Percentiles rank a stretch among this genome's conserved stretches.
Conservation (phyloP, 1,140 invertebrate species). For the Rhysida immarginata region DNA sequence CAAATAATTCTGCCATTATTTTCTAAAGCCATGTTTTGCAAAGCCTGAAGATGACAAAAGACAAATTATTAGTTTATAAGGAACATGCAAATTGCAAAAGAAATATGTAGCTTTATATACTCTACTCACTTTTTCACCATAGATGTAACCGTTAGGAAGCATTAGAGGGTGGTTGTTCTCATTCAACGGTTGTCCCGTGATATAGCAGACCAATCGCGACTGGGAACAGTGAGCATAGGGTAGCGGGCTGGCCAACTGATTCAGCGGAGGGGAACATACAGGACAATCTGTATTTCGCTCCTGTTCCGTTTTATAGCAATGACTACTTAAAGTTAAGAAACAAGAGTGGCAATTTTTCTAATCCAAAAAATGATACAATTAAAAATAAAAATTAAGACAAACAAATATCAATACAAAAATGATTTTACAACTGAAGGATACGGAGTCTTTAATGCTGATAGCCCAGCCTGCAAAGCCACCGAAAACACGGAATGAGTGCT, state of each 20-base stretch:
- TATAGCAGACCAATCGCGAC: slow-evolving; percentile 77
- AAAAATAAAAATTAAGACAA: background rate
- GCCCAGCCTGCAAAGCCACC: slow-evolving; percentile 75
- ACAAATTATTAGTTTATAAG: background rate
- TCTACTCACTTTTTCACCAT: slow-evolving; percentile 67
- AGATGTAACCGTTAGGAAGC: slow-evolving; percentile 94
- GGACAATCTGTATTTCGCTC: slow-evolving; percentile 71
- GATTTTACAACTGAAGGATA: slow-evolving; percentile 22
- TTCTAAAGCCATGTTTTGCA: slow-evolving; percentile 71
- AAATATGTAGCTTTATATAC: slow-evolving; percentile 6
- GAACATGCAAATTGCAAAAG: background rate
- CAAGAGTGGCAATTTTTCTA: background rate
- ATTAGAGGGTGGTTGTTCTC: slow-evolving; percentile 97
- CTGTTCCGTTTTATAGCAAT: slow-evolving; percentile 31
- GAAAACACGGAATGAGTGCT: slow-evolving; percentile 80
- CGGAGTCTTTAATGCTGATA: slow-evolving; percentile 89
- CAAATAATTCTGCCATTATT: slow-evolving; percentile 78
- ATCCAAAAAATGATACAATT: background rate
- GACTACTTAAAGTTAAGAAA: slow-evolving; percentile 18
- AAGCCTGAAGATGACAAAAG: slow-evolving; percentile 37
- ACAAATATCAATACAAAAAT: background rate
- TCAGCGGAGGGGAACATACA: slow-evolving; percentile 76
- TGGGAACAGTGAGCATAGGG: slow-evolving; percentile 95
- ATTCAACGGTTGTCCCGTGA: slow-evolving; percentile 83
- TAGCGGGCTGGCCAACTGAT: slow-evolving; percentile 64